Evolutionary conservation across 2,888 invertebrate genomes (phyloP).

Genomic region (Tiliacea aurago): DNA sequence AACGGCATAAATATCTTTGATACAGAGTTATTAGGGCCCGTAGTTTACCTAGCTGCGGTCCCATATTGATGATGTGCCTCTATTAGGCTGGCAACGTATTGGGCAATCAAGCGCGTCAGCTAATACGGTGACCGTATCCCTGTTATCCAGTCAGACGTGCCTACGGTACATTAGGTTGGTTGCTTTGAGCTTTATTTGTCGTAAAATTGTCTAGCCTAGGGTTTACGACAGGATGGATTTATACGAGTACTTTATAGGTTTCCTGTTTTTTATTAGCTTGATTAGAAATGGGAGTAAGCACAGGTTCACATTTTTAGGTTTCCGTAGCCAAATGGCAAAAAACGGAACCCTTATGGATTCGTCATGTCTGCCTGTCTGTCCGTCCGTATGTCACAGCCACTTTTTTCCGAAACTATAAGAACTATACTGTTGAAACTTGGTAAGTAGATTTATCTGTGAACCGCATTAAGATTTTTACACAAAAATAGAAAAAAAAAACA

Average conservation of each 20-base stretch:
- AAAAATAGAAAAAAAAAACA: too few species aligned
- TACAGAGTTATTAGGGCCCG: constrained; percentile 14
- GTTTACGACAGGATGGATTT: constrained; percentile 46
- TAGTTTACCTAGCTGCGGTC: constrained; percentile 9
- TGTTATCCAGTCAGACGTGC: constrained; percentile 28
- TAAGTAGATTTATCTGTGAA: too few species aligned
- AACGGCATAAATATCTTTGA: constrained; percentile 15
- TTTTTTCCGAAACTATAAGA: too few species aligned
- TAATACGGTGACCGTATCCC: constrained; percentile 41
- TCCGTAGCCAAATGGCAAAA: too few species aligned
- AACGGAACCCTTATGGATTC: too few species aligned
- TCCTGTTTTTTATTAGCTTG: constrained; percentile 32
- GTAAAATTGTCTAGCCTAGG: constrained; percentile 40
- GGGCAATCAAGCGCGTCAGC: constrained; percentile 43
- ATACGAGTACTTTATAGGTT: constrained; percentile 16
- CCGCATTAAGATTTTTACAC: too few species aligned
- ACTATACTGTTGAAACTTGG: too few species aligned
- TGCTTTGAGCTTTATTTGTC: constrained; percentile 52
- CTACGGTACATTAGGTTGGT: constrained; percentile 27
- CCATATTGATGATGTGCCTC: constrained; percentile 43
- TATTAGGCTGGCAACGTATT: constrained; percentile 44
- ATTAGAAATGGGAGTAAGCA: neutral
- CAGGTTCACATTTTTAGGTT: neutral
- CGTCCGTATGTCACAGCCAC: too few species aligned
- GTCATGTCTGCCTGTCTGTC: too few species aligned